Percentiles rank a stretch among this genome's conserved stretches.
These are phyloP conservation scores for Seira ritae DNA, from an alignment of 2,888 invertebrate species.

Conservation along the genomic window DNA sequence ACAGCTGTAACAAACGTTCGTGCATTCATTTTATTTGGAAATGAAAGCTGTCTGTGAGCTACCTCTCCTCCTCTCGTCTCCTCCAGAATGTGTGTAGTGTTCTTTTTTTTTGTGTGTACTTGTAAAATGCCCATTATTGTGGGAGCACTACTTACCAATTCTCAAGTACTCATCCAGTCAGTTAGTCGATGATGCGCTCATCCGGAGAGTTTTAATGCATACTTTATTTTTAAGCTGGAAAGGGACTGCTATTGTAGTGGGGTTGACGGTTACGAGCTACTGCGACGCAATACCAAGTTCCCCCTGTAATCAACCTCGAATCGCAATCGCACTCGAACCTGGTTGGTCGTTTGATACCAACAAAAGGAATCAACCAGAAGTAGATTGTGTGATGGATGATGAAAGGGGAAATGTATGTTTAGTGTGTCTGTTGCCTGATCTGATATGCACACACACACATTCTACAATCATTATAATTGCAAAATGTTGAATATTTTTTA, in stretches of 20 bases:
- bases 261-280: no score
- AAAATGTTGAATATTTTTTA: background rate
- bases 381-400: no score
- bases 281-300: no score
- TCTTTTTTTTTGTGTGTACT: background rate
- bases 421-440: no score
- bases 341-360: no score
- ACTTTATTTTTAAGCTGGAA: background rate
- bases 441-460: background rate
- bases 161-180: constrained; percentile 34
- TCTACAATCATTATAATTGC: background rate
- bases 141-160: background rate
- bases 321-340: no score
- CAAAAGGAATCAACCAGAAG: no score
- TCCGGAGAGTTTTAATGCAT: background rate
- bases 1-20: constrained; percentile 2
- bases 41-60: background rate
- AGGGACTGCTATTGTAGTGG: background rate
- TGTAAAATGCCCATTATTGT: background rate
- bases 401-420: no score
- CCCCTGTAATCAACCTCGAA: no score
- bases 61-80: background rate
- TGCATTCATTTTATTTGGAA: background rate
- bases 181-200: constrained; percentile 30
- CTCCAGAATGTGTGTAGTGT: background rate